Base-by-base conservation (phyloP, 2,797 vertebrate genomes). In the Myoxocephalus aenaeus region DNA sequence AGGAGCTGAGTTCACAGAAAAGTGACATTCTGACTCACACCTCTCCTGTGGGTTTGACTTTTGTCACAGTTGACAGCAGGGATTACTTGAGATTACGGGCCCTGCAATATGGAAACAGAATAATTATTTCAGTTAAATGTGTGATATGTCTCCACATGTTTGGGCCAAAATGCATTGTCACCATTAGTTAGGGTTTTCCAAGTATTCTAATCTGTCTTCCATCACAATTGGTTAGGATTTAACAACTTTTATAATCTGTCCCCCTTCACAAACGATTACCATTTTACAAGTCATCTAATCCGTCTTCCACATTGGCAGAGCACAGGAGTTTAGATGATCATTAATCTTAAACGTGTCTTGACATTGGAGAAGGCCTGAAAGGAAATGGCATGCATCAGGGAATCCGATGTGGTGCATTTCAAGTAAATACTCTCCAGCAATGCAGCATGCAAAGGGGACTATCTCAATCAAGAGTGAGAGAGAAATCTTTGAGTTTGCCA, bases 321-420 rank as follows among this genome's bases (percentile, higher is more conserved):
- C 61, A 54, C 58, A 36, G 53, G 40, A 67, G 72, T 79, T 72
- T 22, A 56, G 32, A 71, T n/a, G 27, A 57, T 72, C 70, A 69
- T 82, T 82, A 79, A 59, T 81, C 50, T 59, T 40, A 46, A 71
- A 82, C 27, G 27, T 70, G 79, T 83, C 71, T 70, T 13, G 74
- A 77, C 65, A 75, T 64, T 51, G n/a, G 29, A 56, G 51, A 56
- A 40, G 53, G 63, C 58, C 65, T 54, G 46, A 64, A 38, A 75
- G 68, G 69, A 84, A 84, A 81, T 77, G 32, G 80, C 27, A 4
- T 13, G 40, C 38, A 36, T 13, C 1, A 3, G 53, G 18, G 20
- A 59, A 57, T 75, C 7, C 1, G 61, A 54, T 14, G 65, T 32
- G 53, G 25, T 44, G 58, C 51, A 58, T 50, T 57, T 77, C 25